These are phyloP conservation scores for Sorex maritimensis DNA, from an alignment of 2,797 vertebrate species.

Conservation along the genomic window DNA sequence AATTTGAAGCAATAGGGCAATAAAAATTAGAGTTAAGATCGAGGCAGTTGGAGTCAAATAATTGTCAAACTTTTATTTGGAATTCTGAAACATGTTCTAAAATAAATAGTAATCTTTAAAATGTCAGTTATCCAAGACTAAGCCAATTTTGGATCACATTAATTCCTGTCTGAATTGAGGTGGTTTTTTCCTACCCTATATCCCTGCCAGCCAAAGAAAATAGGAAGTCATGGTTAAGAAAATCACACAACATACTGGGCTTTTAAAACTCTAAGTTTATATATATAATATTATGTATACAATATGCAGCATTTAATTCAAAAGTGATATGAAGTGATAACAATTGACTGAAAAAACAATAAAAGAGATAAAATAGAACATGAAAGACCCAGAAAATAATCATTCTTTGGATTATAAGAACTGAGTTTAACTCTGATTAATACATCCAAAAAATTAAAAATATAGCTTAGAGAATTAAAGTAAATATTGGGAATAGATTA, in stretches of 20 bases:
- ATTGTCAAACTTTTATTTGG: not conserved
- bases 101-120: slow-evolving; percentile 27
- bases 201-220: not conserved
- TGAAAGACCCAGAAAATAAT: not conserved
- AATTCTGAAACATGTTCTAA: not conserved
- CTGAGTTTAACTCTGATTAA: slow-evolving; percentile 33
- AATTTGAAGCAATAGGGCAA: not conserved
- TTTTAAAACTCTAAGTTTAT: not conserved
- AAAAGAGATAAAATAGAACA: not conserved
- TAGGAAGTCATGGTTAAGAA: not conserved
- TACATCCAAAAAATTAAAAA: not conserved
- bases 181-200: not conserved
- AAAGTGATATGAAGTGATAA: not conserved
- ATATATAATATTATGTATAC: not conserved
- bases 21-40: not conserved
- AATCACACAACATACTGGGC: not conserved
- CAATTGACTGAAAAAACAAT: not conserved
- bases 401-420: not conserved
- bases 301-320: not conserved
- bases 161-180: not conserved
- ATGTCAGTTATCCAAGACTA: not conserved
- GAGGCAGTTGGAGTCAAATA: not conserved
- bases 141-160: not conserved
- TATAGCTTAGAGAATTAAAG: too few species aligned
- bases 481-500: too few species aligned